Percentiles rank a stretch among this genome's conserved stretches.
These are phyloP conservation scores for Stylophora pistillata DNA, from an alignment of 64 coral and sea anemone genomes.

Conservation along the genomic window DNA sequence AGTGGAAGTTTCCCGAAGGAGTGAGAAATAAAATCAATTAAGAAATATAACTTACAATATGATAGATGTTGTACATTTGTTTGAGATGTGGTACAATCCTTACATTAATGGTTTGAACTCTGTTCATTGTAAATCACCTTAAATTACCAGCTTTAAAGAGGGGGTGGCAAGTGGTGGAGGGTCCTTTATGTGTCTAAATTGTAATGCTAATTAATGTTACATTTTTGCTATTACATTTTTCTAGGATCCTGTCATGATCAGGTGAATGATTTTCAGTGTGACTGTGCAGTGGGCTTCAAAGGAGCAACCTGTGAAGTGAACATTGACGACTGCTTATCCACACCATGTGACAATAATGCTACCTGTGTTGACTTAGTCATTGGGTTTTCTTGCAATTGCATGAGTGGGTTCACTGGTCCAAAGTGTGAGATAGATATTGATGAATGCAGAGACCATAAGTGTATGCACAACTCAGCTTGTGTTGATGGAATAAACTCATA, in stretches of 20 bases:
- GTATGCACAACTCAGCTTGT: constrained; percentile 68
- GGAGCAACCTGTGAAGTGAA: constrained; percentile 65
- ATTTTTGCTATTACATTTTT: not conserved
- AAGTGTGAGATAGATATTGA: constrained; percentile 68
- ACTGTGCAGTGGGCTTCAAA: constrained; percentile 66
- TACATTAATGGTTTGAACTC: too few species aligned
- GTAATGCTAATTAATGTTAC: not conserved
- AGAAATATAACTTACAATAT: too few species aligned
- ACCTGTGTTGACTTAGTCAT: constrained; percentile 70
- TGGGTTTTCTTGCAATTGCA: constrained; percentile 64
- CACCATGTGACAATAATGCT: constrained; percentile 60
- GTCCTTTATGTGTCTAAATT: not conserved
- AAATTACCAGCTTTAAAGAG: too few species aligned
- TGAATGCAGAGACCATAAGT: constrained; percentile 58
- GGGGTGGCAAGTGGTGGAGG: too few species aligned
- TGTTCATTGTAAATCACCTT: too few species aligned
- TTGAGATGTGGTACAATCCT: too few species aligned
- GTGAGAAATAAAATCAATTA: too few species aligned
- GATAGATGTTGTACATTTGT: too few species aligned
- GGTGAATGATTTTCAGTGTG: constrained; percentile 60
- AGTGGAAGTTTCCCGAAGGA: too few species aligned
- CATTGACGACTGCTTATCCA: constrained; percentile 56
- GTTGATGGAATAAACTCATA: constrained; percentile 67
- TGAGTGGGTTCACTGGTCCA: constrained; percentile 55
- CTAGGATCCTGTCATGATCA: constrained; percentile 78